Conservation (phyloP, 2,888 invertebrate species). For the Oegoconia quadripuncta region DNA sequence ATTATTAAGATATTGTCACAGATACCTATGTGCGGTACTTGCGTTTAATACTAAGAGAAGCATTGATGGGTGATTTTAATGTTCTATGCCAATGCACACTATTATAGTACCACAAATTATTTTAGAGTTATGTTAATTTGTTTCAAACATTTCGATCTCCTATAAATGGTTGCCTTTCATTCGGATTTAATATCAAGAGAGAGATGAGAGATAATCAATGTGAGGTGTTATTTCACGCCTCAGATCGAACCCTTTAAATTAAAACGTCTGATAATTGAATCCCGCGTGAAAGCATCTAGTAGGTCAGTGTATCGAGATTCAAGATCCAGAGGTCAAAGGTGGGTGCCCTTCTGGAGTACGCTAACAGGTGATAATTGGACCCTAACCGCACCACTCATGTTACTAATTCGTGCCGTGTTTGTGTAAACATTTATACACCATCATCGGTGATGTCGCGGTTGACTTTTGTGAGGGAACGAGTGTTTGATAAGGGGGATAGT, state of each 20-base stretch:
- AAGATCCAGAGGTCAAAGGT: constrained; percentile 58
- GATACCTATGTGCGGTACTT: too few species aligned
- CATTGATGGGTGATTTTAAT: too few species aligned
- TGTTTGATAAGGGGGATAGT: too few species aligned
- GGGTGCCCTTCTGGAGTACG: constrained; percentile 38
- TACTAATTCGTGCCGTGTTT: constrained; percentile 54
- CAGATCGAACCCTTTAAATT: neutral
- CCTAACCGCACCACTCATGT: constrained; percentile 55
- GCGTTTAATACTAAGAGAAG: too few species aligned
- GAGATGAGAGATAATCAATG: neutral
- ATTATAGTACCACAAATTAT: too few species aligned
- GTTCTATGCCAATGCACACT: too few species aligned
- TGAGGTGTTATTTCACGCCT: neutral
- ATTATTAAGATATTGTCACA: too few species aligned
- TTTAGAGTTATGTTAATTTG: too few species aligned
- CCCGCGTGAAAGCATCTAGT: constrained; percentile 23
- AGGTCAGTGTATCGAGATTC: constrained; percentile 50
- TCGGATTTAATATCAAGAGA: too few species aligned
- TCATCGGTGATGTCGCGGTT: constrained; percentile 23
- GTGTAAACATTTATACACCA: constrained; percentile 43
- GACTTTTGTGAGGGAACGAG: neutral
- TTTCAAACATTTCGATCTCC: too few species aligned
- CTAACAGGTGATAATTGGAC: constrained; percentile 61
- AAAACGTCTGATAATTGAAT: neutral
- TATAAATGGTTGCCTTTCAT: too few species aligned